Evolutionary conservation across 2,113 vertebrate genomes (phyloP), one percentile per base, ranked within the genome.

Genomic region (Proterorhinus semilunaris): DNA sequence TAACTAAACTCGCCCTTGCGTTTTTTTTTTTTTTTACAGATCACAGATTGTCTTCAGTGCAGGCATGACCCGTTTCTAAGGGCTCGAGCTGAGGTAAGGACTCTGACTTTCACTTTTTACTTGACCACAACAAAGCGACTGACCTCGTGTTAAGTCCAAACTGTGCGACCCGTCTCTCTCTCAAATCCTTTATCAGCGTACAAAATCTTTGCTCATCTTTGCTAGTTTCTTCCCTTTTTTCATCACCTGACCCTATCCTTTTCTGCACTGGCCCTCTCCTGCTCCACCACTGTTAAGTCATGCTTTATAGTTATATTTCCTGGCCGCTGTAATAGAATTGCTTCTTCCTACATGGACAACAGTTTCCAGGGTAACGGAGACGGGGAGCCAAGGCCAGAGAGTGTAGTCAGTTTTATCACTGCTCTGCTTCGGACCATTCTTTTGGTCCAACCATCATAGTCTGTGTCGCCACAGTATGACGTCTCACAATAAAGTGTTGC

Each of bases 361-460:
- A 85, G 91, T 93, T 93, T 92, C 92, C 91, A 92, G 86, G 92
- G 92, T 87, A 93, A 93, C 91, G 70, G 89, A 82, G 83, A 81
- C 77, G 50, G 80, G 85, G 75, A 82, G 87, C 74, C 78, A 81
- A 76, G 77, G 71, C 79, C 83, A 74, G 10, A 45, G 74, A 86
- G 83, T 83, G 79, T 82, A 83, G 82, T 89, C 88, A 81, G 61
- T 89, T 90, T 89, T 90, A 87, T 85, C 86, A 79, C 75, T 77
- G 72, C 75, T 72, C 82, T 83, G 80, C 91, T 89, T 89, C 72
- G 85, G 76, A 83, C 83, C 84, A 78, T 89, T 84, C 82, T 70
- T 55, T 55, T 84, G 82, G 79, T 82, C 70, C 75, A 59, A 61
- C n/a, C 58, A 42, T 9, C 69, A 52, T 74, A 68, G 59, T 63